A percentile compares a stretch with the other conserved stretches of the same genome.
Evolutionary conservation across 2,888 invertebrate species (phyloP).

Genomic region (Eupithecia insigniata): DNA sequence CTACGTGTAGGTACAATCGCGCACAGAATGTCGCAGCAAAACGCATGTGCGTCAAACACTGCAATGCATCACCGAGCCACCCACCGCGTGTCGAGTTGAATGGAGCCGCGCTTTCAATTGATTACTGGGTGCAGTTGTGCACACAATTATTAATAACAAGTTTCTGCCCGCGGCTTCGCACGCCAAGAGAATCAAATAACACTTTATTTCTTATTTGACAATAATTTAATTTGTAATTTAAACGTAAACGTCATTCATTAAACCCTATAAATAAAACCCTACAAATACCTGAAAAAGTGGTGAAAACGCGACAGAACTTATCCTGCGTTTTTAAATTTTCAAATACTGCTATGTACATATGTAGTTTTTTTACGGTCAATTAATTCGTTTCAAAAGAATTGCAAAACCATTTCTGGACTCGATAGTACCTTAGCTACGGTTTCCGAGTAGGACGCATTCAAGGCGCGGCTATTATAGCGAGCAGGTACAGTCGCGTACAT

Average conservation of each 20-base stretch:
- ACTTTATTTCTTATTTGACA: too few species aligned
- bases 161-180: too few species aligned
- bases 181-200: too few species aligned
- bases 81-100: slow-evolving; percentile 47
- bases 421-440: slow-evolving; percentile 28
- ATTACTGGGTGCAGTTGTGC: slow-evolving; percentile 51
- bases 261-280: too few species aligned
- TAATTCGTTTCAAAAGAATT: neutral
- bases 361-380: too few species aligned
- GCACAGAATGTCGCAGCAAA: slow-evolving; percentile 12
- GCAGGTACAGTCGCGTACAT: slow-evolving; percentile 50
- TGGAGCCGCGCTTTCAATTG: slow-evolving; percentile 58
- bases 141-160: slow-evolving; percentile 2
- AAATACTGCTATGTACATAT: neutral
- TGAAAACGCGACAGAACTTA: too few species aligned
- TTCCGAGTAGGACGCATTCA: slow-evolving; percentile 25
- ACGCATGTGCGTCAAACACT: slow-evolving; percentile 29
- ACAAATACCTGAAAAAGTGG: too few species aligned
- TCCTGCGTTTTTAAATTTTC: too few species aligned
- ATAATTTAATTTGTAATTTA: too few species aligned
- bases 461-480: slow-evolving; percentile 30
- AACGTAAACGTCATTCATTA: too few species aligned
- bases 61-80: slow-evolving; percentile 44
- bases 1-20: slow-evolving; percentile 23
- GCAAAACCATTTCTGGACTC: neutral